Conservation (phyloP, 2,113 vertebrate genomes). For the Tauraco erythrolophus region DNA sequence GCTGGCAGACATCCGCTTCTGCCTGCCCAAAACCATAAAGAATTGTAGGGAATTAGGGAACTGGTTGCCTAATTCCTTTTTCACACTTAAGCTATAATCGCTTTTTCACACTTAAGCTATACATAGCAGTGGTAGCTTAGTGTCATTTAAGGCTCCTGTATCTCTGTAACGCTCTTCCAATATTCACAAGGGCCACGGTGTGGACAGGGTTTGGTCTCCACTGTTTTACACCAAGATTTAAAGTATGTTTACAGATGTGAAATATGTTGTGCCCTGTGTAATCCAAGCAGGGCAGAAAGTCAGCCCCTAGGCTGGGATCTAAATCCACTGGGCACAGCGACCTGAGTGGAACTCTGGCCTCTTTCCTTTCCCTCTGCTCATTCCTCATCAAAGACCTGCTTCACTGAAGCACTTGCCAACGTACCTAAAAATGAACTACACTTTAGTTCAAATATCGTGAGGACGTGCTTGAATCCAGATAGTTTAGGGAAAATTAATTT, state of each 20-base stretch:
- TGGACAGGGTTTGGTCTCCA: not conserved
- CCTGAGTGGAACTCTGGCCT: not conserved
- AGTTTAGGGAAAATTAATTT: not conserved
- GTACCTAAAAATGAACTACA: not conserved
- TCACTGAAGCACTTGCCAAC: not conserved
- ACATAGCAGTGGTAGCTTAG: not conserved
- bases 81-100: not conserved
- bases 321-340: not conserved
- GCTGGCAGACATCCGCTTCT: not conserved
- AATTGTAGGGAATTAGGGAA: not conserved
- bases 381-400: not conserved
- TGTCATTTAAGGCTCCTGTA: not conserved
- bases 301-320: not conserved
- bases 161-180: not conserved
- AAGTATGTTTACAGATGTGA: not conserved
- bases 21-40: not conserved
- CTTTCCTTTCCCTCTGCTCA: not conserved
- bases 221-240: not conserved
- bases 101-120: not conserved
- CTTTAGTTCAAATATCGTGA: not conserved
- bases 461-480: not conserved
- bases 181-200: not conserved
- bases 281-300: not conserved
- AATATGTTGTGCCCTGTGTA: no score
- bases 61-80: slow-evolving; percentile 3